Conservation (phyloP, 2,888 invertebrate genomes). For the Clistopyga incitator region DNA sequence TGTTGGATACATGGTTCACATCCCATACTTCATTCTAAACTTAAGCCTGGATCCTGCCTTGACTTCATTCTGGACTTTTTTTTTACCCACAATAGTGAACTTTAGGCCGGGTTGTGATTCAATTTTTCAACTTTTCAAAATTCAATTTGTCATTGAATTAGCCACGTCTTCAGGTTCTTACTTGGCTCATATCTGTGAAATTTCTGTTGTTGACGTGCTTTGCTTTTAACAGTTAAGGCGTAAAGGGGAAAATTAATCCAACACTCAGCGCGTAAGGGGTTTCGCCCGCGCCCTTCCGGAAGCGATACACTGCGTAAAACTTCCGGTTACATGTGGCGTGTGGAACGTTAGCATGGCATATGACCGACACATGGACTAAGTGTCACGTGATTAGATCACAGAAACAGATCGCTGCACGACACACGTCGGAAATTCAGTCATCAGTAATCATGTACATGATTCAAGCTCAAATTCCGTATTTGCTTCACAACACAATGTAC, state of each 20-base stretch:
- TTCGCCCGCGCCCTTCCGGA: slow-evolving; percentile 48
- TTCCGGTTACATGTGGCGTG: slow-evolving; percentile 56
- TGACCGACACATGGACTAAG: slow-evolving; percentile 12
- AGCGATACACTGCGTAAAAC: slow-evolving; percentile 55
- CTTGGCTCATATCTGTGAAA: neutral
- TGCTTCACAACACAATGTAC: neutral
- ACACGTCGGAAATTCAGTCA: slow-evolving; percentile 50
- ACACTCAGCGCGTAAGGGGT: slow-evolving; percentile 29
- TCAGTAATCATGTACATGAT: slow-evolving; percentile 22
- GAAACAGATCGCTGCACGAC: slow-evolving; percentile 37
- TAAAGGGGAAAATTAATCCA: slow-evolving; percentile 51
- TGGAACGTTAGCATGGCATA: slow-evolving; percentile 55
- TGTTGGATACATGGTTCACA: no score
- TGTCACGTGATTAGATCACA: slow-evolving; percentile 47
- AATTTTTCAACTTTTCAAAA: no score
- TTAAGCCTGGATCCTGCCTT: no score
- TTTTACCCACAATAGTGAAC: no score
- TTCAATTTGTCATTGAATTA: no score
- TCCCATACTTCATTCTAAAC: no score
- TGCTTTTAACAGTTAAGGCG: neutral
- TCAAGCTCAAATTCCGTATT: neutral
- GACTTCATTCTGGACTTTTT: no score
- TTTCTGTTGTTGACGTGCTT: neutral
- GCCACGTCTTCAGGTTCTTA: neutral
- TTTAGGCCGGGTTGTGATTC: no score